A percentile compares a stretch with the other conserved stretches of the same genome.
phyloP scores from a whole-genome alignment of 2,888 invertebrate species.

The Aplocera efformata region DNA sequence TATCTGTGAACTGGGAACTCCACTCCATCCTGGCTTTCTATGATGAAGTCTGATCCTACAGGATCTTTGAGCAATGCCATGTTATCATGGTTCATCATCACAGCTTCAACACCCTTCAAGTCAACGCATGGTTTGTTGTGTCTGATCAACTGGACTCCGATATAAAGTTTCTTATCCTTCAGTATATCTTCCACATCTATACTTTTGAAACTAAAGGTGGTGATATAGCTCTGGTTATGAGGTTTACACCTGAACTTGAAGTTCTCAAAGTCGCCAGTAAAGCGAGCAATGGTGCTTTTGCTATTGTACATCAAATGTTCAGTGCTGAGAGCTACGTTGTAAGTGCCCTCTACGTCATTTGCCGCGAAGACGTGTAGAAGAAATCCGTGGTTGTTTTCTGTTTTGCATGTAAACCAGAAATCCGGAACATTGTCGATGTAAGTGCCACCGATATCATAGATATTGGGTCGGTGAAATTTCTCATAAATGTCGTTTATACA shows the following conservation, averaged over 20 bases:
- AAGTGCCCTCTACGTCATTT: constrained; percentile 46
- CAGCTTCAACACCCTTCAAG: constrained; percentile 32
- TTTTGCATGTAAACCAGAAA: constrained; percentile 59
- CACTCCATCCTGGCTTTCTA: constrained; percentile 60
- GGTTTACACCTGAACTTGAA: constrained; percentile 6
- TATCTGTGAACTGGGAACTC: constrained; percentile 61
- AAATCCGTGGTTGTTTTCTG: constrained; percentile 51
- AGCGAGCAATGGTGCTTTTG: constrained; percentile 38
- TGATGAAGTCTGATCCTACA: constrained; percentile 60
- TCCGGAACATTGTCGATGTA: constrained; percentile 55
- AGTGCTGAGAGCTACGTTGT: constrained; percentile 45
- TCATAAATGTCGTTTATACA: constrained; percentile 54
- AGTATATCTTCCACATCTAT: constrained; percentile 52
- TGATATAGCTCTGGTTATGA: constrained; percentile 38
- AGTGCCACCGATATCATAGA: constrained; percentile 67
- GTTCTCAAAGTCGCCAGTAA: constrained; percentile 1
- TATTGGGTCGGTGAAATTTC: constrained; percentile 58
- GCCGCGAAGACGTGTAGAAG: constrained; percentile 61
- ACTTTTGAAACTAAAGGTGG: constrained; percentile 56
- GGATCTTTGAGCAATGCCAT: constrained; percentile 53
- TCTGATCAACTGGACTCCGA: constrained; percentile 33
- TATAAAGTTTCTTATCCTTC: constrained; percentile 51
- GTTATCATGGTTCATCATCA: constrained; percentile 46
- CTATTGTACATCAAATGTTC: constrained; percentile 46
- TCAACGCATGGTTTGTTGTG: background rate